Evolutionary conservation across 2,113 vertebrate genomes (phyloP).

Genomic region (Gallinago jamesoni): DNA sequence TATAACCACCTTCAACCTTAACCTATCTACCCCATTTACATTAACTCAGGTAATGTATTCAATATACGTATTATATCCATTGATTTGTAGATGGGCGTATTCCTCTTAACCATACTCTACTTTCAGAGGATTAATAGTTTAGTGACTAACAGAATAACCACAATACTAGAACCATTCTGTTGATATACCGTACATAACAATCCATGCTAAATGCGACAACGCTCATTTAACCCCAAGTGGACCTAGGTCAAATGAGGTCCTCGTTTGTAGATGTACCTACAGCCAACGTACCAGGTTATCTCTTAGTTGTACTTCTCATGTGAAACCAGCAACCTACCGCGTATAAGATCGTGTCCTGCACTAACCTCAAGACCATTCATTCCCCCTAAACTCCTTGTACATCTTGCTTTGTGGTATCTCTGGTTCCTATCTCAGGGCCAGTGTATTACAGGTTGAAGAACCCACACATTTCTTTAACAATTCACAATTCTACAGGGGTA

Average conservation of each 20-base stretch:
- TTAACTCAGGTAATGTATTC: neutral
- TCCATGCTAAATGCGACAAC: accelerated
- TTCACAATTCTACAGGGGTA: neutral
- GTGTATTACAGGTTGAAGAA: neutral
- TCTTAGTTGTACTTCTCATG: neutral
- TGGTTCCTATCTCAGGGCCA: neutral
- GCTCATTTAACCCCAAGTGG: neutral
- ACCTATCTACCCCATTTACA: neutral
- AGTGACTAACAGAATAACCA: neutral
- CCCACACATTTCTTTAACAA: neutral
- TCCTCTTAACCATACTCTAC: neutral
- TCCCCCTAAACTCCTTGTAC: neutral
- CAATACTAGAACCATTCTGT: neutral
- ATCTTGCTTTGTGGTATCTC: neutral
- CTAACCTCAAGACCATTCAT: neutral
- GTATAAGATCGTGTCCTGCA: neutral
- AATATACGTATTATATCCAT: neutral
- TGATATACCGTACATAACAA: neutral
- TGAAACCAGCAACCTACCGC: neutral
- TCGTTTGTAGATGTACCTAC: neutral
- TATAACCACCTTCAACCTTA: neutral
- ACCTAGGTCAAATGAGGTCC: neutral
- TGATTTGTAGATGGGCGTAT: too few species aligned
- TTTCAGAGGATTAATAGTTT: neutral
- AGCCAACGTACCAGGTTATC: neutral